phyloP scores from a whole-genome alignment of 2,797 vertebrate species.

The Peromyscus eremicus region DNA sequence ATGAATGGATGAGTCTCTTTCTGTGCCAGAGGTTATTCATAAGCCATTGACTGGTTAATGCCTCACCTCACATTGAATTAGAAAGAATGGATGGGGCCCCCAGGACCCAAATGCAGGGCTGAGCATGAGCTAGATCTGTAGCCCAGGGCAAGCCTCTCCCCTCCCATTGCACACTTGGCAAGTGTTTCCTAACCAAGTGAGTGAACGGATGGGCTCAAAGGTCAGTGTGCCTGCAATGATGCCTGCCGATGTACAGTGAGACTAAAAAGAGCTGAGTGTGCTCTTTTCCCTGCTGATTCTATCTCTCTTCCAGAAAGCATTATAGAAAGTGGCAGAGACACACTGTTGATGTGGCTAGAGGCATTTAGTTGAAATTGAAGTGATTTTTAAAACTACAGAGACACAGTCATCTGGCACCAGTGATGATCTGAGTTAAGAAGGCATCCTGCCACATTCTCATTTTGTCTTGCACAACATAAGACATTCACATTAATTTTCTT shows the following conservation, averaged over 20 bases:
- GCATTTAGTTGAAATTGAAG: constrained; percentile 75
- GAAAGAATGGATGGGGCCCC: too few relatives aligned
- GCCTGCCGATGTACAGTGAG: not conserved
- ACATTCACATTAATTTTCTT: constrained; percentile 69
- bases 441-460: constrained; percentile 60
- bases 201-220: not conserved
- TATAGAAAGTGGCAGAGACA: constrained; percentile 55
- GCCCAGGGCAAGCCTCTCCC: not conserved
- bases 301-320: constrained; percentile 66
- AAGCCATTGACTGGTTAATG: not conserved
- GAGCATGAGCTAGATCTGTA: not conserved
- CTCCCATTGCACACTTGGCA: not conserved
- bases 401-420: constrained; percentile 63
- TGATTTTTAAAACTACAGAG: constrained; percentile 77
- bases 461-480: constrained; percentile 53
- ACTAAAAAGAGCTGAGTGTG: constrained; percentile 28
- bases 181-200: not conserved
- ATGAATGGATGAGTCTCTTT: not conserved
- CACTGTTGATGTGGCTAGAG: constrained; percentile 59
- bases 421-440: constrained; percentile 28
- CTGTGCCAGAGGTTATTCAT: not conserved
- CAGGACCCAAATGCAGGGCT: not conserved
- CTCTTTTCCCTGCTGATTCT: not conserved
- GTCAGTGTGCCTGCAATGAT: not conserved
- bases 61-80: not conserved